These are phyloP conservation scores for Drosophila kanapiae DNA, from an alignment of 1,140 invertebrate species.

Conservation along the genomic window DNA sequence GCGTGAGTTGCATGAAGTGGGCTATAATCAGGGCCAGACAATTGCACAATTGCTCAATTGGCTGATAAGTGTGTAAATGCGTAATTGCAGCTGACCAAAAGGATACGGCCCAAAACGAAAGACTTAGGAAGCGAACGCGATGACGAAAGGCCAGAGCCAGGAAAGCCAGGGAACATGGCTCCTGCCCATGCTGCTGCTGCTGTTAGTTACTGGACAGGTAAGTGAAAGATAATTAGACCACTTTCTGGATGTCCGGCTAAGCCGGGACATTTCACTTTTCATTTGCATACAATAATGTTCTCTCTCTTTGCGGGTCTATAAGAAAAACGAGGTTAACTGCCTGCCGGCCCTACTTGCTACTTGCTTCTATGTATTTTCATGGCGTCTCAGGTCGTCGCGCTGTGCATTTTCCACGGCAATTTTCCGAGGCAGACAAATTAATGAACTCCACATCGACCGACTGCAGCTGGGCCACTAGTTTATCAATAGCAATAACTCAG, in stretches of 20 bases:
- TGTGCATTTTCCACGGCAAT: conserved; percentile 71
- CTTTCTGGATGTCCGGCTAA: conserved; percentile 37
- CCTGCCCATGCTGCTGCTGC: conserved; percentile 49
- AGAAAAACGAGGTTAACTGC: conserved; percentile 75
- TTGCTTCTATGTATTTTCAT: conserved; percentile 43
- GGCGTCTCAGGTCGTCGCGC: conserved; percentile 32
- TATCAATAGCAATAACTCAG: conserved; percentile 65
- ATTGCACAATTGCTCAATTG: conserved; percentile 49
- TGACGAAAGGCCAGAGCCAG: conserved; percentile 52
- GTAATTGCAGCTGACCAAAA: conserved; percentile 65
- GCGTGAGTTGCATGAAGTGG: conserved; percentile 73
- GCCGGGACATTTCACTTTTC: conserved; percentile 75
- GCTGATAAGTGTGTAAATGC: conserved; percentile 58
- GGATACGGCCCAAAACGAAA: conserved; percentile 59
- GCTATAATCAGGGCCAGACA: conserved; percentile 57
- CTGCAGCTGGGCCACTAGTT: conserved; percentile 66
- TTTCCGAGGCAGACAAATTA: conserved; percentile 77
- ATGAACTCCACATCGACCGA: conserved; percentile 60
- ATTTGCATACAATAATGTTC: conserved; percentile 82
- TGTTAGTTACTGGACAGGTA: conserved; percentile 63
- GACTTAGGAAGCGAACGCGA: conserved; percentile 69
- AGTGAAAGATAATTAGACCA: conserved; percentile 55
- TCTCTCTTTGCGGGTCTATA: conserved; percentile 37
- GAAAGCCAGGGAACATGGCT: conserved; percentile 35
- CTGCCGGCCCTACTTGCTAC: conserved; percentile 24